phyloP scores from a whole-genome alignment of 2,888 invertebrate genomes.

The Cepaea hortensis region DNA sequence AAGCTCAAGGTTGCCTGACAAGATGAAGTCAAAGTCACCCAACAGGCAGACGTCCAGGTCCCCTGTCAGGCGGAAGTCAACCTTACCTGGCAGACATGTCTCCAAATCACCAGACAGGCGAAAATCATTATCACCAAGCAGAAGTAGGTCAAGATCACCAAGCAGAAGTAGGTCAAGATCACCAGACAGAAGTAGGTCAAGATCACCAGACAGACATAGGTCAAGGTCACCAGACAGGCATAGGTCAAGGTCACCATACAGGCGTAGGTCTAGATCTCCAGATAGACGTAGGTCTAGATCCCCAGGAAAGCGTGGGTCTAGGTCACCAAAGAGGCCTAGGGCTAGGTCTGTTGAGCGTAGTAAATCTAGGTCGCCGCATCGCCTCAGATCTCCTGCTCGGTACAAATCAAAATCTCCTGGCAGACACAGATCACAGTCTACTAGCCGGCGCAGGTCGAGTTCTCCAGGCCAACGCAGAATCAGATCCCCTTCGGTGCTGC shows the following conservation, averaged over 20 bases:
- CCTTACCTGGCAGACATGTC: no score
- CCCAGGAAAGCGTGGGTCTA: background rate
- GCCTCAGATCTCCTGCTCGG: background rate
- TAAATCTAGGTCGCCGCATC: background rate
- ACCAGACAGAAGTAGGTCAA: background rate
- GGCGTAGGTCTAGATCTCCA: background rate
- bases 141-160: no score
- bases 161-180: conserved; percentile 9
- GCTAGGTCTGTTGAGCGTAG: background rate
- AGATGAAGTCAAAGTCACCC: background rate
- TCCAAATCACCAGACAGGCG: no score
- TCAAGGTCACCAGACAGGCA: background rate
- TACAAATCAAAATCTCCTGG: background rate
- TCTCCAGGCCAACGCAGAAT: no score
- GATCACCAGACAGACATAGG: background rate
- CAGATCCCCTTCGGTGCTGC: background rate
- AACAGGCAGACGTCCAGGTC: no score
- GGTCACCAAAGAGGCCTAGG: background rate
- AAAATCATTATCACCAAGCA: no score
- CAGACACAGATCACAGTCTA: background rate
- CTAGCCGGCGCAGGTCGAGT: no score
- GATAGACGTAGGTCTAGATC: background rate
- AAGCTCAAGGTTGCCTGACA: conserved; percentile 15
- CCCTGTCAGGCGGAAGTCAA: no score
- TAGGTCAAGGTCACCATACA: background rate